Evolutionary conservation across 2,888 invertebrate species (phyloP), one percentile per base, ranked within the genome.

Genomic region (Brenthis hecate): DNA sequence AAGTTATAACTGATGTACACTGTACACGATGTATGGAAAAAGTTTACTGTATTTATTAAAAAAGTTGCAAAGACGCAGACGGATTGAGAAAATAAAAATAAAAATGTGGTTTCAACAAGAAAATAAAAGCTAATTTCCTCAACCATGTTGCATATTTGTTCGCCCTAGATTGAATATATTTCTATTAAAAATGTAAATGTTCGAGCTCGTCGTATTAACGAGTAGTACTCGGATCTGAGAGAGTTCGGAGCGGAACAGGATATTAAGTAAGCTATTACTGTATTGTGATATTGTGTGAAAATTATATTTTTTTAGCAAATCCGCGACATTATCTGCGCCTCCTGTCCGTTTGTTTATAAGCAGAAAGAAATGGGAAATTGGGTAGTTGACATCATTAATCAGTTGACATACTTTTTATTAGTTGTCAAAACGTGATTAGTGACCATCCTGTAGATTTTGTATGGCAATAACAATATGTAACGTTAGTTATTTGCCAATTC

Each of bases 171-270:
- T 65, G 54, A 71, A 65, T 43, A 57, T 54, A 62, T 57, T 57
- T 50, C 51, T 53, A 55, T 67, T 67, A 61, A 62, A 66, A 62
- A 62, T 65, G 55, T 55, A 68, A 71, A 65, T 68, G 67, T 54
- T 50, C 19, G 48, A 56, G 53, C 67, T 67, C 68, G 62, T 65
- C 68, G 51, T 63, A 68, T 71, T 66, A 56, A 19, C 19, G 19
- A 19, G 19, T 19, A 63, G 58, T 53, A 53, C 50, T 47, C 36
- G 56, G 58, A 66, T 50, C 62, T 11, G 14, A 14, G 6, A 6
- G 13, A 14, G 6, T 43, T 43, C 2, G 13, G 14, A 6, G 32
- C 32, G 19, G 32, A 53, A 62, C 36, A 43, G 53, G 51, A 62
- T 43, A 62, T 53, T 62, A 62, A 62, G 36, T 53, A 19, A 53